Base-by-base conservation (phyloP, 2,113 vertebrate genomes). In the Scomber scombrus region DNA sequence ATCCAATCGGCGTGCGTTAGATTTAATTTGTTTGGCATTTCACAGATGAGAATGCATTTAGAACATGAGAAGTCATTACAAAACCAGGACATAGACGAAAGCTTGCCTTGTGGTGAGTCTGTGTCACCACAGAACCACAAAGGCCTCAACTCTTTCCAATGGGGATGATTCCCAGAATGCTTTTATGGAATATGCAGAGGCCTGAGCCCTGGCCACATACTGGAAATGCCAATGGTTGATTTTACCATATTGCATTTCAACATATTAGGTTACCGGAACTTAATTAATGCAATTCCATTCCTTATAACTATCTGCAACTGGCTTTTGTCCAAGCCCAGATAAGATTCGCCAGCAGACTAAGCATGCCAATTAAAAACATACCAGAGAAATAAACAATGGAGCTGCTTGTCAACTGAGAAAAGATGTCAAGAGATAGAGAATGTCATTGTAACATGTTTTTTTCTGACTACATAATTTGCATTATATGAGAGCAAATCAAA, bases 21-120 rank as follows among this genome's bases (percentile, higher is more conserved):
- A 91, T 93, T 94, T 93, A 93, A 95, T 95, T 94, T 95, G 92
- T 94, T 93, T 94, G 92, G 90, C 81, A 94, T 92, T 93, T 94
- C 90, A 93, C 91, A 93, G 92, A 91, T 85, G 92, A 87, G 86
- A 93, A 93, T 92, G 88, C 89, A 93, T 93, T 94, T 85, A 89
- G 87, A 91, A 84, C 86, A 85, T 83, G 80, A 91, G 85, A 77
- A 91, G 88, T 89, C 81, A 92, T 90, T 91, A 86, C 76, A 88
- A 91, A 92, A 80, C 78, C 82, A 83, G 71, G 61, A 88, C 88
- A 89, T 68, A 80, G 71, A 82, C 46, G 64, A 82, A 81, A 71
- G 74, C 82, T 80, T 87, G 80, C 89, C 78, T 85, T 85, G 87
- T 85, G 88, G 84, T 86, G 76, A 74, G 78, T 76, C 78, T 54